Evolutionary conservation across 2,888 invertebrate genomes (phyloP), one percentile per base, ranked within the genome.

Genomic region (Pomacea canaliculata): DNA sequence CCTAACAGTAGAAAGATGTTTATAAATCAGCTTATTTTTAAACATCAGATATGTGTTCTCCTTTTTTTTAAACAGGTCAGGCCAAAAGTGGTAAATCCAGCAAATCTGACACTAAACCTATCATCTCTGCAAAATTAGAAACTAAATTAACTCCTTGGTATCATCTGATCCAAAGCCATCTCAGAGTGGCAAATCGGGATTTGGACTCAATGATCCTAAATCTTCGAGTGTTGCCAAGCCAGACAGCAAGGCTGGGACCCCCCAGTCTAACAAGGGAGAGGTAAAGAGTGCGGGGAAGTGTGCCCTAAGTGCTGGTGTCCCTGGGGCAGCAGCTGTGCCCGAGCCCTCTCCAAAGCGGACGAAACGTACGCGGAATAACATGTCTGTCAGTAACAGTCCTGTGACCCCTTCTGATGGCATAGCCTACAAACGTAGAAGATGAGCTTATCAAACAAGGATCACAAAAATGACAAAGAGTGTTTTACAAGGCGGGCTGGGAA

Each of bases 341-440:
- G 85, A 85, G 19, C 85, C 84, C 27, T 85, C 86, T 12, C 86
- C 86, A 12, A 87, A 88, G 71, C 81, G 88, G 49, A 86, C 75
- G 23, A 78, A 88, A 79, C 78, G 88, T 59, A 88, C 87, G 2
- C 76, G 87, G 59, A 82, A 86, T 70, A 84, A 83, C 18, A 84
- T 84, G 8, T 85, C 85, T 60, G 78, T 82, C 7, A 80, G 77
- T 46, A 82, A 83, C 23, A 85, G 86, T 79, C 86, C 87, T 59
- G 85, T 85, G 18, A 85, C 85, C 18, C 85, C 85, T 3, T 75
- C 79, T 46, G 85, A 86, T 59, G 81, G 78, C n/a, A 85, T 86
- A 23, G 83, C 85, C 16, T 23, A 84, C 0, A 86, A 86, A 78
- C 81, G 86, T 37, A 79, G 86, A 71, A 82, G 86, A 82, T 85